Evolutionary conservation across 1,140 invertebrate species (phyloP), one percentile per base, ranked within the genome.

Genomic region (Trichoplusia ni): DNA sequence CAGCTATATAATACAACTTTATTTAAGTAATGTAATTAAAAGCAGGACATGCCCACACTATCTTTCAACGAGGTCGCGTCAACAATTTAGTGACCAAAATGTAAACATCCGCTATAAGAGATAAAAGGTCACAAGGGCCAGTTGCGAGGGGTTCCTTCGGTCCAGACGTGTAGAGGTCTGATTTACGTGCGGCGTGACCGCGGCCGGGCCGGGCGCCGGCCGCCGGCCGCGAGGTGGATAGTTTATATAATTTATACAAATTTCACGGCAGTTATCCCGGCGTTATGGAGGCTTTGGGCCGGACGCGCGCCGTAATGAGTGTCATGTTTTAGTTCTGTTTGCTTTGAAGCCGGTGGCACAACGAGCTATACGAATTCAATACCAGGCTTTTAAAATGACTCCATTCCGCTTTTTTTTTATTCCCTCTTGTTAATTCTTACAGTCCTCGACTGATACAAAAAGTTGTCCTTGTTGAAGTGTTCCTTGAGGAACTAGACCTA

Each of bases 121-220:
- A n/a, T 29, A 29, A 58, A 42, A 29, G 23, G 9, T 42, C n/a
- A 18, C 27, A 37, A 33, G 18, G 7, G 42, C 13, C 37, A 42
- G 60, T 64, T 37, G n/a, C n/a, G 54, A 53, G 61, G 53, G 64
- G 64, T 54, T 64, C 64, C 60, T 64, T 59, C 59, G 47, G 51
- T 29, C 54, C 35, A 9, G 18, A 27, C 31, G 47, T 46, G 46
- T 38, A 60, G 46, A 44, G 53, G 54, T 42, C 44, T 64, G 67
- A 69, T 69, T 64, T 69, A 69, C 53, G 38, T 67, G 37, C 8
- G 47, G 49, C 53, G 51, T 35, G 60, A 47, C 67, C 60, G 47
- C 60, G 29, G 35, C 16, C 53, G 23, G 44, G 9, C 49, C n/a
- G n/a, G 25, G 42, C 35, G 27, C 7, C 35, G 3, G 27, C 27